Evolutionary conservation across 2,797 vertebrate genomes (phyloP), one percentile per base, ranked within the genome.

Genomic region (Botia kubotai): DNA sequence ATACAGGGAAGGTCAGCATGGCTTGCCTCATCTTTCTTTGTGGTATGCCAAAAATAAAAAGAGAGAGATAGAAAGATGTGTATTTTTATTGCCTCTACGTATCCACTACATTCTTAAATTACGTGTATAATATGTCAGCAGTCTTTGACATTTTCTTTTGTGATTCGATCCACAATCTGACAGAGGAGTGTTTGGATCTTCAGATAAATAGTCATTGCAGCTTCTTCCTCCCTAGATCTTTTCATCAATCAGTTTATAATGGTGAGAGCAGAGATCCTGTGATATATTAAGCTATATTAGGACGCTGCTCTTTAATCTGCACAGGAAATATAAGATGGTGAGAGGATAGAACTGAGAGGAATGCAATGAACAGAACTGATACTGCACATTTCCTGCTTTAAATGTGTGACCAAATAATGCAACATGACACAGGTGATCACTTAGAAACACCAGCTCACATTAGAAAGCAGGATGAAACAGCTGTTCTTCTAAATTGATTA

Each of bases 261-360:
- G 58, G 57, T 52, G 57, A 81, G 70, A 81, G 72, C 53, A 65
- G 57, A 65, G 63, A 65, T 82, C 74, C 70, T 58, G 65, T 82
- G 75, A 82, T 80, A 55, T 79, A 73, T 79, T 39, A 86, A 75
- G 73, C 67, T n/a, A n/a, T n/a, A n/a, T 84, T 23, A 75, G 57
- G 66, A 77, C 46, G 73, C 89, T 89, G 10, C 13, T 46, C 84
- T 91, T 89, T 90, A 81, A 90, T 86, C 29, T 29, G 84, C 80
- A 80, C 86, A 93, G 93, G 92, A 94, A 89, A 88, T 87, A n/a
- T n/a, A n/a, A n/a, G n/a, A n/a, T n/a, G n/a, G 76, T 71, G 87
- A 0, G 85, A 95, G 84, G 92, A 91, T 26, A 88, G 78, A 83
- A 84, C 76, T 69, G 91, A 90, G 23, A 87, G 81, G 60, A 92